Percentiles rank a stretch among this genome's conserved stretches.
phyloP scores from a whole-genome alignment of 1,140 invertebrate genomes.

The Papilio polyxenes region DNA sequence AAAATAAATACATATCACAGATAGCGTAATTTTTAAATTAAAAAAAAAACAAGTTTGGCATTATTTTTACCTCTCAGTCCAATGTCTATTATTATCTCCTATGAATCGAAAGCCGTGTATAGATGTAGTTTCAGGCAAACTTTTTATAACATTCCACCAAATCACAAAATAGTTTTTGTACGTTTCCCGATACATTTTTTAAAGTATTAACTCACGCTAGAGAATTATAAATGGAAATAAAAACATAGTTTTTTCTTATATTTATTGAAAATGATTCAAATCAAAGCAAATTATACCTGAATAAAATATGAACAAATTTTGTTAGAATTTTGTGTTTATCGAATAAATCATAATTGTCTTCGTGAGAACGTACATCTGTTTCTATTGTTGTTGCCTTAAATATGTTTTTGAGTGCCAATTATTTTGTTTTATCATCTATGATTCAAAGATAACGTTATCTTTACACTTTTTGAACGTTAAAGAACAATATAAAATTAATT shows the following conservation, averaged over 20 bases:
- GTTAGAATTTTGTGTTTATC: not conserved
- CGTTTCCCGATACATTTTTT: conserved; percentile 28
- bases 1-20: not conserved
- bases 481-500: not conserved
- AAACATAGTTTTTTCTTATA: not conserved
- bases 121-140: conserved; percentile 74
- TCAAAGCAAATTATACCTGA: not conserved
- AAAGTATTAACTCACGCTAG: not conserved
- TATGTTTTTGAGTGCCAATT: not conserved
- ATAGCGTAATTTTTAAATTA: too few relatives aligned
- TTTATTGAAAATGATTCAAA: not conserved
- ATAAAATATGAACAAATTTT: conserved; percentile 9
- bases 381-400: not conserved
- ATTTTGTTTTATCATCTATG: not conserved
- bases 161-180: conserved; percentile 64
- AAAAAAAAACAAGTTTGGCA: not conserved
- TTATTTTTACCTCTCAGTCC: conserved; percentile 75
- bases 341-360: not conserved
- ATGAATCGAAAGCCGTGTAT: conserved; percentile 82
- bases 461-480: not conserved
- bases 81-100: conserved; percentile 79
- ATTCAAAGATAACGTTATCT: not conserved
- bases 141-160: conserved; percentile 75
- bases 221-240: not conserved
- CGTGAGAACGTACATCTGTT: conserved; percentile 7